Percentiles rank a stretch among this genome's conserved stretches.
These are phyloP conservation scores for Sycophila sp. DNA, from an alignment of 1,140 invertebrate genomes.

Conservation along the genomic window DNA sequence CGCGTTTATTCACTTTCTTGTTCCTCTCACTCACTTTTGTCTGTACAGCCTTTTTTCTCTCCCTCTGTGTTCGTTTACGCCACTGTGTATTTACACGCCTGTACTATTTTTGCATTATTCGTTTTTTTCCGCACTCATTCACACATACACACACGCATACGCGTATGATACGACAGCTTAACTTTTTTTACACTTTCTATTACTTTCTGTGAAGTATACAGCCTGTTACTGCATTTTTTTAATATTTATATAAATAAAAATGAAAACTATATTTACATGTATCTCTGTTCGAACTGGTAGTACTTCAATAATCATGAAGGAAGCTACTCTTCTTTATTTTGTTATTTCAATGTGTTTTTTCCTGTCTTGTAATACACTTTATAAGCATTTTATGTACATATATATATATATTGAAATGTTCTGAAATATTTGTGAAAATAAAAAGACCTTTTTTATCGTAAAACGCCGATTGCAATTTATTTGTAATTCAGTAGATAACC, in stretches of 20 bases:
- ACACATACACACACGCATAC: background rate
- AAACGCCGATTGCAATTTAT: constrained; percentile 15
- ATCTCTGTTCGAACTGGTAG: background rate
- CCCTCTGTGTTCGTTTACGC: background rate
- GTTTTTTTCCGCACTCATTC: no score
- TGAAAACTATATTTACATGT: background rate
- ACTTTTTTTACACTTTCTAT: background rate
- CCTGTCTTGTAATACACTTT: background rate
- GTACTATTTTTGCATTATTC: constrained; percentile 8
- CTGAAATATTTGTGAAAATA: constrained; percentile 26
- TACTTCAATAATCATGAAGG: background rate
- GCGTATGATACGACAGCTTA: constrained; percentile 4
- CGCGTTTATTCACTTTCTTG: constrained; percentile 6
- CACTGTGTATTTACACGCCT: constrained; percentile 6
- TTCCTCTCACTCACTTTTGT: background rate
- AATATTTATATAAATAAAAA: background rate
- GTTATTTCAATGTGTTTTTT: background rate
- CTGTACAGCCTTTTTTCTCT: background rate
- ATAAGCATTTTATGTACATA: constrained; percentile 7
- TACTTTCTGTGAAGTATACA: no score
- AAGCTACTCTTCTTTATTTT: background rate
- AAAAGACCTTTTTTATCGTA: background rate
- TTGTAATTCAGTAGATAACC: constrained; percentile 18
- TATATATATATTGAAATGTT: background rate
- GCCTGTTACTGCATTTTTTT: no score